Percentiles rank a stretch among this genome's conserved stretches.
These are phyloP conservation scores for Troilus luridus DNA, from an alignment of 2,888 invertebrate genomes.

Conservation along the genomic window DNA sequence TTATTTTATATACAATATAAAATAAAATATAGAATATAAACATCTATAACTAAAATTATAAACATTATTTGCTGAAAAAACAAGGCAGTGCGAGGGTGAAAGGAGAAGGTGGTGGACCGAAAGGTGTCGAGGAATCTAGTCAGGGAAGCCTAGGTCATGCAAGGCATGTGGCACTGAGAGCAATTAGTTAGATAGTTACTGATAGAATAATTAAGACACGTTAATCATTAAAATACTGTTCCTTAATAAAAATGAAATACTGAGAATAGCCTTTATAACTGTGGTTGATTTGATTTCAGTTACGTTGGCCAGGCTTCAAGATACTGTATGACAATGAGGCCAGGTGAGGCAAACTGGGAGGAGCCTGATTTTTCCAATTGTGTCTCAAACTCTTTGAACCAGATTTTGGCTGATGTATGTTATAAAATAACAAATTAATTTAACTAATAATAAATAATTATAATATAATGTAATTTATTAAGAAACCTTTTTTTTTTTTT, in stretches of 20 bases:
- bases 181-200: no score
- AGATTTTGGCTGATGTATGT: constrained; percentile 73
- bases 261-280: not conserved
- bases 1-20: no score
- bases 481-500: no score
- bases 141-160: no score
- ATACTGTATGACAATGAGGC: constrained; percentile 75
- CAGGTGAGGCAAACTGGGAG: constrained; percentile 80
- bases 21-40: no score
- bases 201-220: no score
- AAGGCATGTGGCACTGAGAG: no score
- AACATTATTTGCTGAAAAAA: no score
- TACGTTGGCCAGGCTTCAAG: constrained; percentile 70
- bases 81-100: no score
- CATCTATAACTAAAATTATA: no score
- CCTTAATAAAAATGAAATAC: not conserved
- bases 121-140: no score
- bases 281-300: constrained; percentile 48
- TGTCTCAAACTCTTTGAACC: constrained; percentile 73
- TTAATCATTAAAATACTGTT: not conserved
- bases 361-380: constrained; percentile 84
- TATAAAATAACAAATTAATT: not conserved
- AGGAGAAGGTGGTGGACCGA: no score
- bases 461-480: not conserved
- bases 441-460: not conserved